Evolutionary conservation across 2,797 vertebrate genomes (phyloP), one percentile per base, ranked within the genome.

Genomic region (Acipenser oxyrinchus): DNA sequence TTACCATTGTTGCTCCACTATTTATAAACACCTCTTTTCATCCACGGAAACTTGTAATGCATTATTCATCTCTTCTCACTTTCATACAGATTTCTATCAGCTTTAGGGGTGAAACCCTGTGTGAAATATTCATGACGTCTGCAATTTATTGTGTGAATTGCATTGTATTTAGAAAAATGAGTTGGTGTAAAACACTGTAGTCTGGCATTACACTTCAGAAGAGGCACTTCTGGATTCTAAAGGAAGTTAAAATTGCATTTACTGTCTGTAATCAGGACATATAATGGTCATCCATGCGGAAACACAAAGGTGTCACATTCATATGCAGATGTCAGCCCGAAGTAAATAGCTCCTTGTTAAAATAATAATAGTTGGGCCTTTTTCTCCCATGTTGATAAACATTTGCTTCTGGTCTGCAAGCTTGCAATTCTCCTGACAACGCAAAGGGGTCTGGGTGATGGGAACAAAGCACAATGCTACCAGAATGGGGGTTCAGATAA

Each of bases 211-310:
- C 70, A 65, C 15, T 68, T 70, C 68, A 73, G 65, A 67, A 51
- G 52, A 10, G 73, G 48, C 83, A 79, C 84, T 80, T 83, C 82
- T 85, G 82, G 76, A 74, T 69, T 68, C 68, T 70, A 67, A 82
- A 74, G 75, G 78, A 86, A 81, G 86, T 88, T 88, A 89, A 89
- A 89, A 89, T 89, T 83, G 80, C 77, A 81, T 88, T 61, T 85
- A 37, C 37, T 37, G 5, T 37, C 37, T 87, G 67, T 74, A 74
- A 76, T 89, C 85, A 88, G 85, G 78, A 82, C 79, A 88, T 89
- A 87, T 81, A 83, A 10, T 85, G 87, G 85, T 89, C 82, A 84
- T 78, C 81, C 86, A 88, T 86, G 86, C 86, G 81, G 86, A 82
- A 85, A 85, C 78, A 84, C 70, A 78, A 78, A 75, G 75, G 70